Evolutionary conservation across 2,888 invertebrate species (phyloP), one percentile per base, ranked within the genome.

Genomic region (Chydorus sphaericus): DNA sequence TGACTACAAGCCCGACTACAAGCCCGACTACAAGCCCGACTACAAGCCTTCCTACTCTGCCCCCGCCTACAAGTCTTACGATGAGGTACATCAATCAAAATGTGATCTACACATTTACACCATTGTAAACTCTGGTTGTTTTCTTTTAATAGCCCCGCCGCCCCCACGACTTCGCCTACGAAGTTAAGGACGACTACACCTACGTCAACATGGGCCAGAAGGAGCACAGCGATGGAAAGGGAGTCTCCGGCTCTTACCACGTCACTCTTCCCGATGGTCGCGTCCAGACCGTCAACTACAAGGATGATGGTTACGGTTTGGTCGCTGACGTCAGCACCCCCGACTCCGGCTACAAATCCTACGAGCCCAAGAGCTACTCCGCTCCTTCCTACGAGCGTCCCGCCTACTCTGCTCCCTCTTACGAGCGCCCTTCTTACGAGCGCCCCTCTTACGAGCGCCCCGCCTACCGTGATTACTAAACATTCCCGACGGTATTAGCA

Each of bases 181-280:
- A 2, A 8, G 44, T 44, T 5, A 44, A 44, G 26, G 44, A 44
- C 14, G 44, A 44, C 26, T 28, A 23, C 14, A 44, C 44, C 44
- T 14, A 44, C 14, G 28, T 26, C 44, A 28, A 44, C 44, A 26
- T 26, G 26, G 44, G 14, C 44, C 44, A 44, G 4, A 28, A 44
- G 18, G 44, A 10, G 11, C 14, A 44, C 11, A 44, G 56, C 39
- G 56, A 56, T 28, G 56, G 56, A n/a, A 36, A 56, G 54, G 51
- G 36, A 23, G 56, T 56, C 11, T 54, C 52, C n/a, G 56, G 56
- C 33, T 52, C 51, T 33, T 56, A 56, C 38, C 51, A 38, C 14
- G 56, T 56, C 8, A 26, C 38, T 16, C 56, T 56, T 26, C 58
- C 58, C 50, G 58, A 58, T 30, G 58, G 58, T 44, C 55, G 58